These are phyloP conservation scores for Pseudolaguvia tuberculata DNA, from an alignment of 2,113 vertebrate species.

Conservation along the genomic window DNA sequence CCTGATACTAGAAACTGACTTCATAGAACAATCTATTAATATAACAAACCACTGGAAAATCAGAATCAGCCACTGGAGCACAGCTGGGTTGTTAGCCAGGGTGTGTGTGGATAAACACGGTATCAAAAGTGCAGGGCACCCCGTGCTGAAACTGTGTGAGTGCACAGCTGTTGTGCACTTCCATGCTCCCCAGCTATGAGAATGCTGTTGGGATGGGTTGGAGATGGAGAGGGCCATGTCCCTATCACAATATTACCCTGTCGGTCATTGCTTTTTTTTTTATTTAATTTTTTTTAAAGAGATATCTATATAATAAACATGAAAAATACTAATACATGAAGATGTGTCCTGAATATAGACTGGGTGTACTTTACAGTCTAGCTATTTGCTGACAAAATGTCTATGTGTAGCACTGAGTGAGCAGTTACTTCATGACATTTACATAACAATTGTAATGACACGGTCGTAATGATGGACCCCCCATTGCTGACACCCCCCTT, in stretches of 20 bases:
- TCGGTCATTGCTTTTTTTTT: slow-evolving; percentile 20
- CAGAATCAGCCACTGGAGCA: not conserved
- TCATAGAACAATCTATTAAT: not conserved
- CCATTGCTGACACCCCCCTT: not conserved
- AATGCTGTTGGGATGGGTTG: not conserved
- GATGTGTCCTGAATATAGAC: slow-evolving; percentile 5
- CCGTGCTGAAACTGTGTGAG: not conserved
- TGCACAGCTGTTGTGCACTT: slow-evolving; percentile 2
- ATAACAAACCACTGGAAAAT: not conserved
- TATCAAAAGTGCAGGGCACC: slow-evolving; percentile 20
- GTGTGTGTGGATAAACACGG: not conserved
- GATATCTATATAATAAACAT: slow-evolving; percentile 24
- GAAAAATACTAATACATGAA: slow-evolving; percentile 23
- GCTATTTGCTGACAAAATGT: slow-evolving; percentile 10
- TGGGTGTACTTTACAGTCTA: slow-evolving; percentile 2
- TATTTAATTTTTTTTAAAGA: too few relatives aligned
- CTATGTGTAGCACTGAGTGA: slow-evolving; percentile 20
- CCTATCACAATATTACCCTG: slow-evolving; percentile 21
- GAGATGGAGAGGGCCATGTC: not conserved
- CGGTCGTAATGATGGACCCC: slow-evolving; percentile 24
- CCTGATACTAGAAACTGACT: not conserved
- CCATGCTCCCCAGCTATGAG: not conserved
- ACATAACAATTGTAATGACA: slow-evolving; percentile 32
- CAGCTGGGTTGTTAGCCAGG: slow-evolving; percentile 1
- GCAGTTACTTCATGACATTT: slow-evolving; percentile 29